Evolutionary conservation across 2,888 invertebrate genomes (phyloP), one percentile per base, ranked within the genome.

Genomic region (Clostera curtula): DNA sequence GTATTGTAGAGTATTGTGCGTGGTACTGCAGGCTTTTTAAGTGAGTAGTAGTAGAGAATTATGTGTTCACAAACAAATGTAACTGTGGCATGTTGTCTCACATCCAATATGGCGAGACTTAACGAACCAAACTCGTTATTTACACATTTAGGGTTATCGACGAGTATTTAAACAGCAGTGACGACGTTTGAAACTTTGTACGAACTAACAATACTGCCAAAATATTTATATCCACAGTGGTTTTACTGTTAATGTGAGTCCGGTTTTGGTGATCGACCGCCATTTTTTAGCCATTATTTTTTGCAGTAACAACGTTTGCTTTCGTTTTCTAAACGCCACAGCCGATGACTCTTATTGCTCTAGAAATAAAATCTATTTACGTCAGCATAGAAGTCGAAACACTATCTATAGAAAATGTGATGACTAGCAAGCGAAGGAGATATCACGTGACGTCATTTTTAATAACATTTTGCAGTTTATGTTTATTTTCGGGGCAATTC

Each of bases 241-340:
- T 32, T 29, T 27, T 33, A 39, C 39, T 36, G 36, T 40, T 33
- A 43, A 25, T 24, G 18, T 5, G 45, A 24, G 54, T 51, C 60
- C 51, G 57, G 53, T 49, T n/a, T 56, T 40, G 25, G 34, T 36
- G 27, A 33, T 35, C 23, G 29, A 39, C 31, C 26, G 25, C n/a
- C n/a, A n/a, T 27, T 31, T 7, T 16, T 31, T 38, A 27, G 27
- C 38, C 31, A 49, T 25, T 32, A 16, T 10, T 26, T 8, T 25
- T 31, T 23, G 11, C 29, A 17, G 29, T 32, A 24, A 13, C 22
- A 29, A 6, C 12, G 14, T 29, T 24, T 36, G 25, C 45, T 48
- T 49, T 49, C 49, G 36, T 39, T 40, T 48, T 22, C 21, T 10
- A 8, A 14, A 8, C 25, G 7, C 15, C n/a, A 3, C 19, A 6